Percentiles rank a stretch among this genome's conserved stretches.
These are phyloP conservation scores for Neodon shergylaensis DNA, from an alignment of 2,113 vertebrate genomes.

Conservation along the genomic window DNA sequence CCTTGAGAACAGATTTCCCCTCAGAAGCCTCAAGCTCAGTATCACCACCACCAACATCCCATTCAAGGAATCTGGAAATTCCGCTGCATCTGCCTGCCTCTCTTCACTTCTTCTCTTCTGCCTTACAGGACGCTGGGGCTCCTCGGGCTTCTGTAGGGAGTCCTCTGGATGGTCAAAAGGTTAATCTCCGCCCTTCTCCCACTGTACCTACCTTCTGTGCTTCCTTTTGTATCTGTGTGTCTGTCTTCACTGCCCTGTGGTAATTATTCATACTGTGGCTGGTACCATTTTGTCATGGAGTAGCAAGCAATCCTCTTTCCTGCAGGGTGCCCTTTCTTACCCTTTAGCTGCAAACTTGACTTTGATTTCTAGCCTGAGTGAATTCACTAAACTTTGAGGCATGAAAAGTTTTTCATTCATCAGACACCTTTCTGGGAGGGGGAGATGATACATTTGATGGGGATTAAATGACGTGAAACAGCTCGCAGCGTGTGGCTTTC, in stretches of 20 bases:
- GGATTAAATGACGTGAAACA: not conserved
- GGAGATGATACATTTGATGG: not conserved
- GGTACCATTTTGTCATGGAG: not conserved
- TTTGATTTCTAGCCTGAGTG: not conserved
- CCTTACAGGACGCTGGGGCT: constrained; percentile 86
- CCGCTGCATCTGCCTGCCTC: not conserved
- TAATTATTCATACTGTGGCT: not conserved
- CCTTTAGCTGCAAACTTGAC: not conserved
- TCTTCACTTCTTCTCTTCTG: constrained; percentile 83
- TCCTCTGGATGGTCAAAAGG: constrained; percentile 88
- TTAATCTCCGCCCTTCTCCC: constrained; percentile 78
- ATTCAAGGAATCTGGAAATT: constrained; percentile 31
- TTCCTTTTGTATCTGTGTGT: not conserved
- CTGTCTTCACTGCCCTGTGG: not conserved
- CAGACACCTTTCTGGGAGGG: not conserved
- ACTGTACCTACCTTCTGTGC: not conserved
- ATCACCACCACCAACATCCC: constrained; percentile 37
- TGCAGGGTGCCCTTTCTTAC: not conserved
- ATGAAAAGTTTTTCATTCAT: not conserved
- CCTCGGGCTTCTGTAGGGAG: constrained; percentile 84
- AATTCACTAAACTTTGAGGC: not conserved
- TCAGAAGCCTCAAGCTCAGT: not conserved
- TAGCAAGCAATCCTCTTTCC: not conserved
- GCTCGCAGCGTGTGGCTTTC: not conserved
- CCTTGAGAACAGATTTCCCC: constrained; percentile 26